Evolutionary conservation across 2,888 invertebrate genomes (phyloP).

Genomic region (Tupiocoris notatus): DNA sequence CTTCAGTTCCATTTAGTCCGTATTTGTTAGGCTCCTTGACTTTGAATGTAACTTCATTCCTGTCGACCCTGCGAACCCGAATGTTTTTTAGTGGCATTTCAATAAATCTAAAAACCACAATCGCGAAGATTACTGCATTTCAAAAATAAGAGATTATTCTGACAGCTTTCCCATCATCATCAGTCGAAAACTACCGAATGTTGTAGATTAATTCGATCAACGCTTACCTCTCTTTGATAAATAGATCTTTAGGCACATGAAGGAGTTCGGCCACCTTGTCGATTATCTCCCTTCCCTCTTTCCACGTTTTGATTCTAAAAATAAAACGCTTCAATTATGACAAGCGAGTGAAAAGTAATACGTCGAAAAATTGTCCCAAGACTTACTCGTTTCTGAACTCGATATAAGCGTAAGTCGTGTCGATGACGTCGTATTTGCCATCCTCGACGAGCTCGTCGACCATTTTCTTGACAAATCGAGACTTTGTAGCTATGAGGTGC

Average conservation of each 20-base stretch:
- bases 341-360: not conserved
- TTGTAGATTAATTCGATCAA: too few relatives aligned
- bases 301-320: constrained; percentile 64
- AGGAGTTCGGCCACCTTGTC: constrained; percentile 66
- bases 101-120: too few relatives aligned
- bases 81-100: too few relatives aligned
- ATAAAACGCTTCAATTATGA: not conserved
- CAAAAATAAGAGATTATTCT: too few relatives aligned
- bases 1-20: constrained; percentile 66
- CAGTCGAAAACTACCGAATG: too few relatives aligned
- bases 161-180: too few relatives aligned
- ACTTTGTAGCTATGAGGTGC: constrained; percentile 17
- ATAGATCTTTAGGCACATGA: constrained; percentile 63
- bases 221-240: constrained; percentile 62
- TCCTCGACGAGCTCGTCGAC: constrained; percentile 40
- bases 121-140: too few relatives aligned
- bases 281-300: constrained; percentile 71
- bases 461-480: constrained; percentile 31
- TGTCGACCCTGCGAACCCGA: constrained; percentile 68
- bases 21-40: constrained; percentile 65
- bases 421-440: constrained; percentile 56
- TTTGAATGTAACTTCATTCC: constrained; percentile 74
- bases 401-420: constrained; percentile 77
- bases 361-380: not conserved
- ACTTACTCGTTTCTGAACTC: constrained; percentile 70